phyloP scores from a whole-genome alignment of 2,888 invertebrate species.

The Lithodes maja region DNA sequence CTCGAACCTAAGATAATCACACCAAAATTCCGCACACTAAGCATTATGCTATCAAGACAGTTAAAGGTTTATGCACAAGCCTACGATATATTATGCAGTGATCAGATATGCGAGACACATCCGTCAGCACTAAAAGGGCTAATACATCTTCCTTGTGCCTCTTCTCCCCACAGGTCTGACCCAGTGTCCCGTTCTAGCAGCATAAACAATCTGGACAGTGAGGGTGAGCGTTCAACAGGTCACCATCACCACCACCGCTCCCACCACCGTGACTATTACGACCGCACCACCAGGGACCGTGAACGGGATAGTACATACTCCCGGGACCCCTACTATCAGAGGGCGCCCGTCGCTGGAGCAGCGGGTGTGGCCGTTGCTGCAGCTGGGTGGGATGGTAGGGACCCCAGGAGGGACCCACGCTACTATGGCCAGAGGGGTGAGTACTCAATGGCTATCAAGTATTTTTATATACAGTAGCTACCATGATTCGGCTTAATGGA shows the following conservation, averaged over 20 bases:
- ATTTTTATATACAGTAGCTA: neutral
- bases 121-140: no score
- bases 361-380: neutral
- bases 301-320: conserved; percentile 31
- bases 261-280: conserved; percentile 54
- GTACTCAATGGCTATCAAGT: neutral
- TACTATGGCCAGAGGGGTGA: conserved; percentile 50
- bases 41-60: no score
- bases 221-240: conserved; percentile 28
- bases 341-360: neutral
- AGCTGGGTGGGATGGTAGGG: conserved; percentile 36
- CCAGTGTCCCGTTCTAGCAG: conserved; percentile 59
- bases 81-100: no score
- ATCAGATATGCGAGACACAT: no score
- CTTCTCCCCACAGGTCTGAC: conserved; percentile 33
- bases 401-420: conserved; percentile 36
- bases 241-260: conserved; percentile 43
- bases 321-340: conserved; percentile 37
- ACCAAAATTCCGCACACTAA: no score
- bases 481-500: no score
- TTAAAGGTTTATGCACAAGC: no score
- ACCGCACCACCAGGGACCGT: conserved; percentile 41
- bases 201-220: conserved; percentile 58
- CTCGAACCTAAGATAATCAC: no score
- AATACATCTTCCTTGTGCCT: no score